Base-by-base conservation (phyloP, 30 jellyfish, hydroid and myxozoan genomes). In the Aurelia sp. region DNA sequence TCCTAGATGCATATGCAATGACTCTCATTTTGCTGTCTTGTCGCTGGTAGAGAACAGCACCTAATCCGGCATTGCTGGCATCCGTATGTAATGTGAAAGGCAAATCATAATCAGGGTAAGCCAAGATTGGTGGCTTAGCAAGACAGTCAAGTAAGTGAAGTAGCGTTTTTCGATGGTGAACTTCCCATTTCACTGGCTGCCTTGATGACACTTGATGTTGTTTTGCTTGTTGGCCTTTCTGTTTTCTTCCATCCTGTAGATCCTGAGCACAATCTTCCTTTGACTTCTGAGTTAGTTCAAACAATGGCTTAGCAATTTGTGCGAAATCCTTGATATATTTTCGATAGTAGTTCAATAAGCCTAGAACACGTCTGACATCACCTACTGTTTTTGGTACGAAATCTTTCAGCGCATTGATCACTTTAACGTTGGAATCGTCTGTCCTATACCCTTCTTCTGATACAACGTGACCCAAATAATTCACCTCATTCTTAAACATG, bases 31-130 rank as follows among this genome's bases (percentile, higher is more conserved):
- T 18, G 22, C 87, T 86, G 66, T 57, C 69, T 27, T 78, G 86
- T 66, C 53, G 13, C 30, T 87, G 90, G 60, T 77, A 87, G 44
- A 76, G 31, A 16, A 76, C 82, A 5, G 88, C 86, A 4, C 96
- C 87, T 27, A 87, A 75, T 18, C 91, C 90, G 2, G 30, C 55
- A 16, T 57, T 61, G n/a, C 84, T 50, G 17, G 87, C 96, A 76
- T 87, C 86, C 1, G 91, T 76, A 73, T 87, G 91, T 8, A 87
- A 30, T 22, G 67, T 13, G 33, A 17, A 87, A 17, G 86, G 82
- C 22, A 9, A 21, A 13, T 16, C 24, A 31, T 16, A 78, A 16
- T 78, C 81, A 9, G 96, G 96, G 69, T 63, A 87, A 11, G 86
- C 96, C 68, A 87, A 57, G 1, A 76, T 57, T 76, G 96, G 91